phyloP scores from a whole-genome alignment of 1,140 invertebrate species.

The Batillaria attramentaria region DNA sequence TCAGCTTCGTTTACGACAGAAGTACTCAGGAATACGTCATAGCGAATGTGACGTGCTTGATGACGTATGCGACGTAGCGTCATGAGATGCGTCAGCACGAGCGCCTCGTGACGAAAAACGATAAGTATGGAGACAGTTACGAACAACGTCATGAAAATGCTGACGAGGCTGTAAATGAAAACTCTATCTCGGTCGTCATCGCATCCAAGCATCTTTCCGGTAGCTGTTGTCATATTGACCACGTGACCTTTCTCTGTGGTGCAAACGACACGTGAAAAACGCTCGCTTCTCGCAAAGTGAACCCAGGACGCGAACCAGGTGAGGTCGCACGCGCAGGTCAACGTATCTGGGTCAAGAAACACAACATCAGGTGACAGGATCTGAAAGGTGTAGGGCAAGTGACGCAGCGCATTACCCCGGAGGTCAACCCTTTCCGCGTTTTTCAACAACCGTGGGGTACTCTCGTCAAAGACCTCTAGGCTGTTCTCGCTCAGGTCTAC shows the following conservation, averaged over 20 bases:
- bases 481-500: neutral
- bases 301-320: no score
- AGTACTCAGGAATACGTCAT: neutral
- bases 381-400: neutral
- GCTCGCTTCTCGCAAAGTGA: no score
- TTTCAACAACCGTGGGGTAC: neutral
- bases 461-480: neutral
- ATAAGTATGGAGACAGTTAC: neutral
- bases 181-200: neutral
- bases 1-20: neutral
- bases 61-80: neutral
- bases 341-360: no score
- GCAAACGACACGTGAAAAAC: no score
- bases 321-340: no score
- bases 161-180: neutral
- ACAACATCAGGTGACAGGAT: no score
- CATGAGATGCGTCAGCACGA: neutral
- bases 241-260: neutral
- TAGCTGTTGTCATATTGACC: neutral
- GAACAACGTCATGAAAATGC: neutral
- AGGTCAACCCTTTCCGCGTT: neutral
- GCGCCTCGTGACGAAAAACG: neutral
- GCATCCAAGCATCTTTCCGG: neutral
- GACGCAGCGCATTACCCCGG: neutral
- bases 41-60: neutral